Evolutionary conservation across 2,797 vertebrate genomes (phyloP), one percentile per base, ranked within the genome.

Genomic region (Oreonectes daqikongensis): DNA sequence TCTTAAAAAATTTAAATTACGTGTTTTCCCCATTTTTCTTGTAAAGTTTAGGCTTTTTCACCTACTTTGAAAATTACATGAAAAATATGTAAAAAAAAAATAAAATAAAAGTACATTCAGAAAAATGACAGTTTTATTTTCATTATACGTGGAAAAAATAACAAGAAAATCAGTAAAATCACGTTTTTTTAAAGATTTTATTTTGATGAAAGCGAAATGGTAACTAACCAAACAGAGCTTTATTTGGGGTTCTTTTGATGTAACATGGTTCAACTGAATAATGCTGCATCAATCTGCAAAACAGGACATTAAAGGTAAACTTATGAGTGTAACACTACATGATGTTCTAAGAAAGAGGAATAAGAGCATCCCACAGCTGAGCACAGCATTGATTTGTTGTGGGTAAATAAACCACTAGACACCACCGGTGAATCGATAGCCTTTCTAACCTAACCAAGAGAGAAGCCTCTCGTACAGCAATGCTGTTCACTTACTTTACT

Each of bases 371-470:
- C 86, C 78, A 88, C 84, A 86, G 85, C 85, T 65, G 88, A 90
- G 91, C 71, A 59, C 81, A 74, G 78, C 86, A 93, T 93, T 82
- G 92, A 93, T 92, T 92, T 93, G 92, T 93, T 93, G 91, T 92
- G 91, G 89, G 90, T 92, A 92, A 93, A 92, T 91, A 93, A 92
- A 90, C 90, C 90, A 89, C 89, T 90, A 90, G 91, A 90, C 87
- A 85, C 86, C 86, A 88, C 87, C 89, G 87, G 88, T 88, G 87
- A 87, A 92, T 93, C 92, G 77, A 93, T 93, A 88, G 32, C 71
- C 76, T 84, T 88, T 80, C 87, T 84, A 81, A 78, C 78, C 68
- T 46, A 77, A 78, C 72, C 61, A 85, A 42, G 59, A 72, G 74
- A 81, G 76, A 78, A 69, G 40, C 35, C 48, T 46, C 59, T 79